Evolutionary conservation across 2,113 vertebrate species (phyloP), one percentile per base, ranked within the genome.

Genomic region (Isurus oxyrinchus): DNA sequence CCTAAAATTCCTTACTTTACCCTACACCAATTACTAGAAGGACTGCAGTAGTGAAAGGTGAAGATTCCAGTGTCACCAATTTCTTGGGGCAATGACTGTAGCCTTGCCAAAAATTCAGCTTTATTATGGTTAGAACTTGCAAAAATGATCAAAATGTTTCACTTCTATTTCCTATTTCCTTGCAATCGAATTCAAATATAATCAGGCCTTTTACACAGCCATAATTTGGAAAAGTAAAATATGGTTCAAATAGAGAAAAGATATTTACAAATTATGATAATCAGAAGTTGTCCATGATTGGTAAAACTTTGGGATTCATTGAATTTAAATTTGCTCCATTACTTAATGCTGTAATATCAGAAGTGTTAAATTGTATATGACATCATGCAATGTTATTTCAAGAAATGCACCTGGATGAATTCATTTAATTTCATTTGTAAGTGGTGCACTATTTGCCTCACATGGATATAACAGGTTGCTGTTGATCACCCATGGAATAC

Each of bases 371-470:
- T 25, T 88, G 0, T 27, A 88, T 55, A 1, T 55, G 86, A 44
- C 5, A 21, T 49, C 21, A 49, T 49, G 87, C 25, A 59, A 31
- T 90, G 27, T 90, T 90, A 57, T 59, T 90, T 90, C 87, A 59
- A 90, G 59, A 61, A 61, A 40, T 63, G 27, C n/a, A 35, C 59
- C 40, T 63, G 59, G 14, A 94, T 94, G 35, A 94, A 40, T 94
- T 40, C 90, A 94, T 66, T 66, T 63, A 40, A 94, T 94, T 94
- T 63, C 16, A 84, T 84, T 84, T 49, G 40, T 84, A 84, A 84
- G 40, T 44, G 49, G 0, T 76, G 27, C 11, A 25, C 90, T 94
- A 19, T 94, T 94, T 63, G 16, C 21, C 35, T 63, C 90, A 66
- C 31, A 44, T 44, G 19, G 35, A 63, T 40, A 21, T 94, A 40